Evolutionary conservation across 2,888 invertebrate species (phyloP).

Genomic region (Tetrapedia diversipes): DNA sequence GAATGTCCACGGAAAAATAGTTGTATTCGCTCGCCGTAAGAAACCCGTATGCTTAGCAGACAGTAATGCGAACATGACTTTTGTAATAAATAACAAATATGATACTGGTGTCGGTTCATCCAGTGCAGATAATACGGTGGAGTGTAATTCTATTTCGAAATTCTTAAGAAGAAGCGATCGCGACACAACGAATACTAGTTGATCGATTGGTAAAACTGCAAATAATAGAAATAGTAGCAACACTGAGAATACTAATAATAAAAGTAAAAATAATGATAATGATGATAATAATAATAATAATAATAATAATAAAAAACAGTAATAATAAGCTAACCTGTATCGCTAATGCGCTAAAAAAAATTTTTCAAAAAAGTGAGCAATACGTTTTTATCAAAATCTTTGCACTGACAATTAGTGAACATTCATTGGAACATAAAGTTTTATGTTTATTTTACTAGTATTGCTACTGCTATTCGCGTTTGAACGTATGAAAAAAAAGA

Average conservation of each 20-base stretch:
- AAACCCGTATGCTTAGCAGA: conserved; percentile 73
- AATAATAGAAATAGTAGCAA: no score
- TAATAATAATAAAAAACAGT: neutral
- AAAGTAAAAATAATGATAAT: neutral
- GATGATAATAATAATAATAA: neutral
- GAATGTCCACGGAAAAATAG: conserved; percentile 49
- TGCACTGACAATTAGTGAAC: no score
- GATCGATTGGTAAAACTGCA: neutral
- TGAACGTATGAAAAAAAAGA: no score
- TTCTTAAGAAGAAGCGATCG: neutral
- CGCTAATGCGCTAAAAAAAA: no score
- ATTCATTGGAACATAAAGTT: no score
- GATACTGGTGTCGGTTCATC: neutral
- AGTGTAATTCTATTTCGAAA: neutral
- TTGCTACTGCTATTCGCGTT: no score
- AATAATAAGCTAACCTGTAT: no score
- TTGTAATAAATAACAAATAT: conserved; percentile 34
- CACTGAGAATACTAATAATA: no score
- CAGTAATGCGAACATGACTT: conserved; percentile 67
- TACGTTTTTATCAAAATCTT: no score
- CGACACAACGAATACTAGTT: neutral
- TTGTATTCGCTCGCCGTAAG: conserved; percentile 68
- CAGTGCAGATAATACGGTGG: neutral
- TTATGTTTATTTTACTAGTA: no score
- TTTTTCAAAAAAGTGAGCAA: no score